These are phyloP conservation scores for Nephrotoma flavescens DNA, from an alignment of 2,888 invertebrate genomes.

Conservation along the genomic window DNA sequence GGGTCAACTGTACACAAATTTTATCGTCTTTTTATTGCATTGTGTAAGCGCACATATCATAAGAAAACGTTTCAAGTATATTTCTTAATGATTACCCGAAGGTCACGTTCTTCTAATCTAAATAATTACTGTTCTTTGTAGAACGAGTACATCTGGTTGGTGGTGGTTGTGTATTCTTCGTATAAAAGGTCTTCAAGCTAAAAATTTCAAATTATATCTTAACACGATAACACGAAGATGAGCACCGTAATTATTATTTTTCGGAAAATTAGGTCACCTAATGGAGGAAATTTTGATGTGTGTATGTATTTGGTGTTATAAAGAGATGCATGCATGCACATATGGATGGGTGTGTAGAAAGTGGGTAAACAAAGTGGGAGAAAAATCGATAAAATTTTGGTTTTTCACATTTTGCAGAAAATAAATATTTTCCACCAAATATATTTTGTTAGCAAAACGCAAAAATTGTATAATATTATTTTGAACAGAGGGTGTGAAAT, in stretches of 20 bases:
- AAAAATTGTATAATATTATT: too few relatives aligned
- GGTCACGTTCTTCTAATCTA: neutral
- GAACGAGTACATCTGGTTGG: neutral
- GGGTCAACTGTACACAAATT: neutral
- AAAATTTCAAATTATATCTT: neutral
- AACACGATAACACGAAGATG: neutral
- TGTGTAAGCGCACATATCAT: neutral
- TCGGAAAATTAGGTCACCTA: neutral
- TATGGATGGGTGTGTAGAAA: too few relatives aligned
- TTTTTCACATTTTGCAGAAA: neutral
- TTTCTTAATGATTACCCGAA: neutral
- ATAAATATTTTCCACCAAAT: neutral
- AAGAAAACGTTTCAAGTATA: neutral
- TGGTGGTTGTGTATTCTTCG: neutral
- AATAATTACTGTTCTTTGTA: neutral
- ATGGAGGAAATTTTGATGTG: neutral
- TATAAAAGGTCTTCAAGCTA: neutral
- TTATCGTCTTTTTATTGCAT: neutral
- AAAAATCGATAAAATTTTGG: neutral
- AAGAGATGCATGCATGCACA: neutral
- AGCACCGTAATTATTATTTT: neutral
- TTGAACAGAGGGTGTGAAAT: too few relatives aligned
- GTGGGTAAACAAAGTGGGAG: neutral
- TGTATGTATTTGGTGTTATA: neutral
- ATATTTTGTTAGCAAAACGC: neutral